Percentiles rank a stretch among this genome's conserved stretches.
These are phyloP conservation scores for Athalia rosae DNA, from an alignment of 2,888 invertebrate species.

Conservation along the genomic window DNA sequence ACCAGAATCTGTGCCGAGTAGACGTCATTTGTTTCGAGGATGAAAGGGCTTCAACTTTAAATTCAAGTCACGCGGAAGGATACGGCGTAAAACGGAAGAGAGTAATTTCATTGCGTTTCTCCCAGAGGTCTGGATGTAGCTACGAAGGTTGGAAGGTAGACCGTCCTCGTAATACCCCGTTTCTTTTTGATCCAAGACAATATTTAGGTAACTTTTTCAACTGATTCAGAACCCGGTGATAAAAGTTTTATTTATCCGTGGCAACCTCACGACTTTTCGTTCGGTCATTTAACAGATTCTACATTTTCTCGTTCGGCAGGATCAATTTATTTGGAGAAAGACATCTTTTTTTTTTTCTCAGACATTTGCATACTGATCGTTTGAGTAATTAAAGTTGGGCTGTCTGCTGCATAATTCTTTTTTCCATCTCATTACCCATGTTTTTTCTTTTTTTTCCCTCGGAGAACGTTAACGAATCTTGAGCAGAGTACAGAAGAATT, in stretches of 20 bases:
- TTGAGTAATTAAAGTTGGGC: background rate
- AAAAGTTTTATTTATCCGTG: background rate
- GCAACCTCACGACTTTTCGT: background rate
- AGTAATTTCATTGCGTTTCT: background rate
- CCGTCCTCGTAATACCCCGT: background rate
- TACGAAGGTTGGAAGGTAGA: no score
- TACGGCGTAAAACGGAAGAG: conserved; percentile 5
- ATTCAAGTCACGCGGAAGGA: conserved; percentile 1
- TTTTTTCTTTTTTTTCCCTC: background rate
- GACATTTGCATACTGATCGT: background rate
- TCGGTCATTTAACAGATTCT: background rate
- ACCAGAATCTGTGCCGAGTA: conserved; percentile 16
- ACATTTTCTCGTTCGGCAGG: no score
- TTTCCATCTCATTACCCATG: no score
- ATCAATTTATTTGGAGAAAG: no score
- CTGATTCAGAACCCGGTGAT: background rate
- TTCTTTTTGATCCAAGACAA: background rate
- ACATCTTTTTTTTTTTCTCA: no score
- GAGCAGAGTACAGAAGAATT: background rate
- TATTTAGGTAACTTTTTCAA: background rate
- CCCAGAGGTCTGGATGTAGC: background rate
- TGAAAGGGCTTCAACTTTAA: background rate
- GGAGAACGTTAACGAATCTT: background rate
- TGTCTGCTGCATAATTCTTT: no score
- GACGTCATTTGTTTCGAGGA: conserved; percentile 3